Percentiles rank a stretch among this genome's conserved stretches.
Conservation (phyloP, 2,113 vertebrate genomes). For the Ctenodactylus gundi region DNA sequence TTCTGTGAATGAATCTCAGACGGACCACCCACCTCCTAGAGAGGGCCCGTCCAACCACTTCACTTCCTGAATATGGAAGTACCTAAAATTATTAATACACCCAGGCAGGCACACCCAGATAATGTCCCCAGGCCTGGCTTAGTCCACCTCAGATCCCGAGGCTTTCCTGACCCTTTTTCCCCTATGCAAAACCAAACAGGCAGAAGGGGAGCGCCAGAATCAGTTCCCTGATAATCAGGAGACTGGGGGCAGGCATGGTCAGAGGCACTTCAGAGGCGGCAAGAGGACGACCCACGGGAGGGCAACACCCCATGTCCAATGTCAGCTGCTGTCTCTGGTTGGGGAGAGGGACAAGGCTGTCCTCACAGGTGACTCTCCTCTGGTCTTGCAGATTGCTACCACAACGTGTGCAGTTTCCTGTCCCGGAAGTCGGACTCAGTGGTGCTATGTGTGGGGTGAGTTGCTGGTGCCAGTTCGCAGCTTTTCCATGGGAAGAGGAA, state of each 20-base stretch:
- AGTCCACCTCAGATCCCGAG: background rate
- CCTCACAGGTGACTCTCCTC: constrained; percentile 72
- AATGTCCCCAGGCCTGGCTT: background rate
- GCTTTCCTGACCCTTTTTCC: background rate
- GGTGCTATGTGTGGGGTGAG: constrained; percentile 84
- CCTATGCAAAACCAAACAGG: background rate
- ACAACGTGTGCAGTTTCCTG: constrained; percentile 81
- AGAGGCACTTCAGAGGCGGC: background rate
- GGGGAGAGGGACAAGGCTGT: background rate
- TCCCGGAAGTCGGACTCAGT: constrained; percentile 81
- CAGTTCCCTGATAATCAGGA: background rate
- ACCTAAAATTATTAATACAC: background rate
- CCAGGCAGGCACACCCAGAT: too few species aligned
- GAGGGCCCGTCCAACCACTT: background rate
- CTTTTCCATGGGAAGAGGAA: background rate
- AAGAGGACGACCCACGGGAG: background rate
- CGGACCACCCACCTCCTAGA: too few species aligned
- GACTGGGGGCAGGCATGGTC: accelerated
- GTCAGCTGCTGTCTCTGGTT: background rate
- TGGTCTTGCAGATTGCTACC: constrained; percentile 82
- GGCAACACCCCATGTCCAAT: accelerated
- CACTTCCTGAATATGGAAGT: background rate
- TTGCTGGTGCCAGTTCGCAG: background rate
- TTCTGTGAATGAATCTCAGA: background rate
- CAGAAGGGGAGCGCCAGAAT: background rate